These are phyloP conservation scores for Neodiprion lecontei DNA, from an alignment of 1,140 invertebrate genomes.

Conservation along the genomic window DNA sequence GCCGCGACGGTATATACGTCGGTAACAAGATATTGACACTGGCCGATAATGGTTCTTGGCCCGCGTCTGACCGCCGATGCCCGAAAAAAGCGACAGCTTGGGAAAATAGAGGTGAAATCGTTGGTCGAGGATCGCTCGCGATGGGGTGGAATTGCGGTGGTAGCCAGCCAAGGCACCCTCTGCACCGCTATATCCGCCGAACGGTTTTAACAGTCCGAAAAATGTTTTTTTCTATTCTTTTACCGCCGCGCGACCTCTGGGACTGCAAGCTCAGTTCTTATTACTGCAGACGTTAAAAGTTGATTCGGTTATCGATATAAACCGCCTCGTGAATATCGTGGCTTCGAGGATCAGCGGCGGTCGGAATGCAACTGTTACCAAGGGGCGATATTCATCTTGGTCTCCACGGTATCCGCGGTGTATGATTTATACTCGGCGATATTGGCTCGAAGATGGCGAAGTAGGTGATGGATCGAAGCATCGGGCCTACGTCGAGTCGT, in stretches of 20 bases:
- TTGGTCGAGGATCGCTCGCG: constrained; percentile 11
- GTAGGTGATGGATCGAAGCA: constrained; percentile 38
- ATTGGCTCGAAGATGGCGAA: constrained; percentile 46
- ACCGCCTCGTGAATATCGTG: no score
- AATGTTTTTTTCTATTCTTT: neutral
- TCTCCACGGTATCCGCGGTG: constrained; percentile 37
- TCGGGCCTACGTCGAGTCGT: constrained; percentile 28
- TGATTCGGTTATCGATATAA: no score
- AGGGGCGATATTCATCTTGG: constrained; percentile 42
- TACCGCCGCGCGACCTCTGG: neutral
- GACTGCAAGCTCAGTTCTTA: no score
- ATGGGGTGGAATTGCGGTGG: neutral
- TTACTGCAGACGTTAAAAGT: no score
- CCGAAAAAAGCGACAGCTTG: constrained; percentile 43
- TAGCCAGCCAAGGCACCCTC: neutral
- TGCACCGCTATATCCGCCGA: neutral
- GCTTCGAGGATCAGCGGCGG: neutral
- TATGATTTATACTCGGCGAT: constrained; percentile 45
- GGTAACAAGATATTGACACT: constrained; percentile 53
- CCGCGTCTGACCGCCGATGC: constrained; percentile 32
- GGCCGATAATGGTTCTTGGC: constrained; percentile 49
- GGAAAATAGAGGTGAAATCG: constrained; percentile 50
- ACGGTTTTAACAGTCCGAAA: neutral
- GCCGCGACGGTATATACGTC: constrained; percentile 40
- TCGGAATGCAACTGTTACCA: neutral